Conservation (phyloP, 2,797 vertebrate genomes). For the Brachymystax lenok region DNA sequence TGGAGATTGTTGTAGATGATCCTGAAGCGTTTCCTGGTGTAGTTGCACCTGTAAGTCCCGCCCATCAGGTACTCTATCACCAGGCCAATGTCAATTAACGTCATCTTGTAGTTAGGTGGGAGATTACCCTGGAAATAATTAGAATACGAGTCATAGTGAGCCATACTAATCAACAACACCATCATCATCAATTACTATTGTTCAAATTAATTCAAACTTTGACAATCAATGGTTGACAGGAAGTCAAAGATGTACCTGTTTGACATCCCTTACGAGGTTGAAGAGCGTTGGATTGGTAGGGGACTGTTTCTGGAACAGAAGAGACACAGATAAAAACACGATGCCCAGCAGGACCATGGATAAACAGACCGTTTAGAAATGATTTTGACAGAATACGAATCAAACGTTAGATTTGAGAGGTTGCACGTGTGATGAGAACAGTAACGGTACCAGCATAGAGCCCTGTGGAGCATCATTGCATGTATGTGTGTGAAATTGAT, state of each 20-base stretch:
- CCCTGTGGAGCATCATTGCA: neutral
- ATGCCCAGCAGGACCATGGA: neutral
- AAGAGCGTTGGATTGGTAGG: slow-evolving; percentile 94
- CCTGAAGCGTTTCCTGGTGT: slow-evolving; percentile 94
- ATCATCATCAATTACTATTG: neutral
- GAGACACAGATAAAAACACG: slow-evolving; percentile 12
- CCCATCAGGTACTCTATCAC: slow-evolving; percentile 98
- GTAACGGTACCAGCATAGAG: neutral
- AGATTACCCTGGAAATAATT: slow-evolving; percentile 86
- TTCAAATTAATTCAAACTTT: neutral
- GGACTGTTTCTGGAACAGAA: slow-evolving; percentile 86
- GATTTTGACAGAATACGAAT: neutral
- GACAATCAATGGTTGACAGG: neutral
- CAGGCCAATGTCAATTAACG: slow-evolving; percentile 93
- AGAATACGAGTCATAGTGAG: neutral
- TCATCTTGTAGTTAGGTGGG: slow-evolving; percentile 96
- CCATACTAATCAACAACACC: neutral
- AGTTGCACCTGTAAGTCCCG: slow-evolving; percentile 96
- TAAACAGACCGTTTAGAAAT: neutral
- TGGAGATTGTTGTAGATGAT: slow-evolving; percentile 98
- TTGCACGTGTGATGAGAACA: neutral
- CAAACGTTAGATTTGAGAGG: neutral
- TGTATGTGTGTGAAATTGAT: neutral
- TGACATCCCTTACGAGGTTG: slow-evolving; percentile 94
- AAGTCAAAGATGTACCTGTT: slow-evolving; percentile 81